phyloP scores from a whole-genome alignment of 1,140 invertebrate genomes.

The Lepidurus apus region DNA sequence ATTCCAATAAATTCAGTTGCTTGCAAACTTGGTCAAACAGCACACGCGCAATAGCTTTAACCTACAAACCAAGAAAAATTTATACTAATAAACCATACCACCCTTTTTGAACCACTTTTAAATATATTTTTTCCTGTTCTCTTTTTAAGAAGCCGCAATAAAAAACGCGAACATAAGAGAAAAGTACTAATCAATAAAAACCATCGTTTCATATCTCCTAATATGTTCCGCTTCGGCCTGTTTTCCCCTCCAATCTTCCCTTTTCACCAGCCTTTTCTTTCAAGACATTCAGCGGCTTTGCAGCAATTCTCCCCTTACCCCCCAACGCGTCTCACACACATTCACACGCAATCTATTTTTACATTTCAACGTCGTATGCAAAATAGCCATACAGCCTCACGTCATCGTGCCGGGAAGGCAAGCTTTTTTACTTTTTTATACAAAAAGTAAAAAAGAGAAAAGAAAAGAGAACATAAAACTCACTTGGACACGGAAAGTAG shows the following conservation, averaged over 20 bases:
- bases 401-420: not conserved
- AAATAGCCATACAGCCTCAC: not conserved
- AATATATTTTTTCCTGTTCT: not conserved
- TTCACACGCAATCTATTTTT: constrained; percentile 18
- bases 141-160: not conserved
- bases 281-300: not conserved
- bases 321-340: not conserved
- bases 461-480: constrained; percentile 34
- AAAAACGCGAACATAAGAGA: not conserved
- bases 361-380: not conserved
- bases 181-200: not conserved
- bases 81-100: not conserved
- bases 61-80: constrained; percentile 60
- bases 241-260: not conserved
- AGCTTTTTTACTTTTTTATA: not conserved
- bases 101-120: not conserved
- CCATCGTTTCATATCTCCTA: not conserved
- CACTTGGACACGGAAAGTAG: constrained; percentile 87
- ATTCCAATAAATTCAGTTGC: constrained; percentile 89
- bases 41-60: constrained; percentile 84
- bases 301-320: not conserved
- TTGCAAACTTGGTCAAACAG: constrained; percentile 95
- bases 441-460: not conserved
- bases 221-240: not conserved
- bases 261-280: not conserved